phyloP scores from a whole-genome alignment of 1,140 invertebrate genomes.

The Cydia amplana region DNA sequence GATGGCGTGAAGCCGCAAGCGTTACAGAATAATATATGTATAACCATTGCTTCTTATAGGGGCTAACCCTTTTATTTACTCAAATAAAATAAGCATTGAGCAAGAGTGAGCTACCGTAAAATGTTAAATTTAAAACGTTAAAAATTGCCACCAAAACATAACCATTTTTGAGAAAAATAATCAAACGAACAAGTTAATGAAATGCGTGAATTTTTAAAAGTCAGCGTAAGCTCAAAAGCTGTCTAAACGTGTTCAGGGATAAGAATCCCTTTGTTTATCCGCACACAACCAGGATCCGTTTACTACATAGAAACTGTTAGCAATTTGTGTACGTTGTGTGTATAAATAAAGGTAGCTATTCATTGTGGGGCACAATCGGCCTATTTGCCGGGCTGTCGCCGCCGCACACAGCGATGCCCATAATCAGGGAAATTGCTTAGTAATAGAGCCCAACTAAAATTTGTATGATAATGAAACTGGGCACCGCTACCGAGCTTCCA shows the following conservation, averaged over 20 bases:
- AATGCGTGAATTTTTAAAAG: constrained; percentile 21
- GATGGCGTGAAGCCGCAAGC: constrained; percentile 26
- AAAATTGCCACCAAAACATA: not conserved
- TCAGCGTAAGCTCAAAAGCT: constrained; percentile 3
- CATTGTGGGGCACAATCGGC: constrained; percentile 56
- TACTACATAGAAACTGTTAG: constrained; percentile 57
- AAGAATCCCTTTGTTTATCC: constrained; percentile 25
- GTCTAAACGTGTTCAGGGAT: constrained; percentile 7
- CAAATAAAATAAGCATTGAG: not conserved
- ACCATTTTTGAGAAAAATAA: not conserved
- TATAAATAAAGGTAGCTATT: constrained; percentile 58
- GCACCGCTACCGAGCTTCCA: constrained; percentile 38
- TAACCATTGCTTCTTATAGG: not conserved
- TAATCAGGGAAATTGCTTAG: constrained; percentile 68
- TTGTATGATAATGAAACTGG: constrained; percentile 61
- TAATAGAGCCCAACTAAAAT: constrained; percentile 62
- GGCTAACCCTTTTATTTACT: not conserved
- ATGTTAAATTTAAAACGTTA: not conserved
- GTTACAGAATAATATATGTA: not conserved
- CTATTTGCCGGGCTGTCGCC: constrained; percentile 66
- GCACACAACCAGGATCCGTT: constrained; percentile 9
- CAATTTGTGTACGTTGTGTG: constrained; percentile 45
- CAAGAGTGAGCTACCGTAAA: not conserved
- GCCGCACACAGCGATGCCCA: constrained; percentile 51
- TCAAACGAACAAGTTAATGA: not conserved